Evolutionary conservation across 1,140 invertebrate species (phyloP).

Genomic region (Drosophila pruinosa): DNA sequence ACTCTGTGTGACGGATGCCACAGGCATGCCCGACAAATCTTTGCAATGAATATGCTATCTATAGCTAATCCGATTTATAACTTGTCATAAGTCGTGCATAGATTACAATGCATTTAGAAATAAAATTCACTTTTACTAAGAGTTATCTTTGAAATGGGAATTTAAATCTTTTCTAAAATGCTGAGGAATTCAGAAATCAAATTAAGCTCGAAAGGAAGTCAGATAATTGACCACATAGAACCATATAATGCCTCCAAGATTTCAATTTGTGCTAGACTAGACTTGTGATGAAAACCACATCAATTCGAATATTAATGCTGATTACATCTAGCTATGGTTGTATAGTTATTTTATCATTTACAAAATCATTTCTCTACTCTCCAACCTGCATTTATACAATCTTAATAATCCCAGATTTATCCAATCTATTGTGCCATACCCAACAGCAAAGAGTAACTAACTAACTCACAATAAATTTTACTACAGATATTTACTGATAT

Average conservation of each 20-base stretch:
- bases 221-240: too few species aligned
- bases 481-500: background rate
- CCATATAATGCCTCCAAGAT: too few species aligned
- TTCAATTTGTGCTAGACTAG: too few species aligned
- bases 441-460: background rate
- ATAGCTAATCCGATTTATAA: background rate
- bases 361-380: too few species aligned
- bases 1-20: background rate
- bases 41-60: background rate
- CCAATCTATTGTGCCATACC: background rate
- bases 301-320: too few species aligned
- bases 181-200: too few species aligned
- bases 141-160: background rate
- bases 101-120: background rate
- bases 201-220: too few species aligned
- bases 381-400: background rate
- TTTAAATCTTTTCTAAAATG: background rate
- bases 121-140: background rate
- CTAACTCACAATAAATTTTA: background rate
- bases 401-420: background rate
- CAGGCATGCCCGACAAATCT: background rate
- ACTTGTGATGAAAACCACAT: too few species aligned
- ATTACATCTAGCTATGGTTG: too few species aligned
- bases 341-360: too few species aligned
- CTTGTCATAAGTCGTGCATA: background rate